Conservation (phyloP, 2,797 vertebrate species). For the Rhodeus uyekii region DNA sequence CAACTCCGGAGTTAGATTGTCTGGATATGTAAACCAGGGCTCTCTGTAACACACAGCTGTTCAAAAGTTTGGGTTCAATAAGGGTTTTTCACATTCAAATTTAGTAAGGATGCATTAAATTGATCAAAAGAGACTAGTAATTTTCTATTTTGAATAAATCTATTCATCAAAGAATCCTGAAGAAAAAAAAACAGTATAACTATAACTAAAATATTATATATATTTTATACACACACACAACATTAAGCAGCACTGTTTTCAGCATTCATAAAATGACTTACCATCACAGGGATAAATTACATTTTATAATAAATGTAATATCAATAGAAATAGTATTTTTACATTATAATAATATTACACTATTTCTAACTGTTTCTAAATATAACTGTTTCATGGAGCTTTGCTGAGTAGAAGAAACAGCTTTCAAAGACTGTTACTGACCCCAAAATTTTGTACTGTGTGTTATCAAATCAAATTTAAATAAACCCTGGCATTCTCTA, state of each 20-base stretch:
- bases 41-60: background rate
- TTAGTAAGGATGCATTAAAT: background rate
- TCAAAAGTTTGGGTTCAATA: background rate
- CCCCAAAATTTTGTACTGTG: background rate
- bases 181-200: no score
- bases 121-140: background rate
- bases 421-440: background rate
- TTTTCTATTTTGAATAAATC: background rate
- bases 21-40: background rate
- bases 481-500: background rate
- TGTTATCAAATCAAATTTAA: background rate
- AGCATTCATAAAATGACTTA: background rate
- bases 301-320: background rate
- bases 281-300: background rate
- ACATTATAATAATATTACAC: background rate
- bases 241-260: background rate
- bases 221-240: background rate
- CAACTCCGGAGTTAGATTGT: background rate
- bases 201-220: no score
- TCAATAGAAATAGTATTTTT: background rate
- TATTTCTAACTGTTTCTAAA: background rate
- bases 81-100: background rate
- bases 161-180: background rate
- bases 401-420: background rate
- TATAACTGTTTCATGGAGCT: background rate